Evolutionary conservation across 2,888 invertebrate species (phyloP).

Genomic region (Spicauda simplicius): DNA sequence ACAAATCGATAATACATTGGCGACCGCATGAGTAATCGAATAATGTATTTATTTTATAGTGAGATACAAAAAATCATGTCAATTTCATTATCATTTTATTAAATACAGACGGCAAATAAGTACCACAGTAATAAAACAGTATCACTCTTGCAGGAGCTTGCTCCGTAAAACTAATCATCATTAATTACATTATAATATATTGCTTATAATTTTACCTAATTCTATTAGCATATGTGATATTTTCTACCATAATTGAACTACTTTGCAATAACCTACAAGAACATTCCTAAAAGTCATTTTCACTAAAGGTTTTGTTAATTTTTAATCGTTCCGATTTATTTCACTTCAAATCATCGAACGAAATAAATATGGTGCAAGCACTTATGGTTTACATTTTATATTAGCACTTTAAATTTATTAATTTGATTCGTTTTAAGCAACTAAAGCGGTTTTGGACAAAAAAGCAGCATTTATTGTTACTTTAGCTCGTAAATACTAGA

Average conservation of each 20-base stretch:
- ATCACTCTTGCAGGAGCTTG: constrained; percentile 33
- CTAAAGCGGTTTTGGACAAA: neutral
- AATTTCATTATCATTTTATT: constrained; percentile 9
- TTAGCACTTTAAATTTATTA: neutral
- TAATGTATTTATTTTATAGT: constrained; percentile 5
- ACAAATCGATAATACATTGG: constrained; percentile 11
- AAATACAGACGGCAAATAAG: constrained; percentile 28
- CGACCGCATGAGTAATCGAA: constrained; percentile 36
- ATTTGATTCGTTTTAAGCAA: neutral
- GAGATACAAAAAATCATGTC: constrained; percentile 2
- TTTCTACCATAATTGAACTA: constrained; percentile 37
- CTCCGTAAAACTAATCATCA: constrained; percentile 25
- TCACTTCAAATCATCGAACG: neutral
- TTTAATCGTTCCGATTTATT: constrained; percentile 10
- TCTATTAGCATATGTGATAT: constrained; percentile 44
- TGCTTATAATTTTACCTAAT: constrained; percentile 47
- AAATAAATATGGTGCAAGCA: neutral
- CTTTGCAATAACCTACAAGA: constrained; percentile 23
- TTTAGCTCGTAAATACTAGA: constrained; percentile 3
- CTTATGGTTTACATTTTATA: neutral
- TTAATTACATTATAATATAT: constrained; percentile 40
- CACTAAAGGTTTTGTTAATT: constrained; percentile 9
- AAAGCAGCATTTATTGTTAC: neutral
- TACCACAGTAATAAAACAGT: constrained; percentile 28
- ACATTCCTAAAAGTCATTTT: constrained; percentile 19